Base-by-base conservation (phyloP, 2,888 invertebrate species). In the Lasioglossum malachurum region DNA sequence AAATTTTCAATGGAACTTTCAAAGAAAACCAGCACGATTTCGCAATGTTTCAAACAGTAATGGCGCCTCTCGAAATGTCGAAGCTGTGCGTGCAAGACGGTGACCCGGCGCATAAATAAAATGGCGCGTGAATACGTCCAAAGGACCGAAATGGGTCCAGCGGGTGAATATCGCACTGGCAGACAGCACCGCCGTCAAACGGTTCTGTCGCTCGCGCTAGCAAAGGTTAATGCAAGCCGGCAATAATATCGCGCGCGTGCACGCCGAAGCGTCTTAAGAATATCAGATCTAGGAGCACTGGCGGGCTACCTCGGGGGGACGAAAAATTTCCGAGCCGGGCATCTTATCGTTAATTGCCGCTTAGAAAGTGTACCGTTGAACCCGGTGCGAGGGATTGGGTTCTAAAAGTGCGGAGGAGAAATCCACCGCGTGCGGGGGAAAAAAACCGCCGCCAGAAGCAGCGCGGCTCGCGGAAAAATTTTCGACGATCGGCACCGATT, bases 311-410 rank as follows among this genome's bases (percentile, higher is more conserved):
- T 76, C 41, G 49, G 57, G n/a, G 23, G 44, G 49, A 67, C 85
- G 78, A 85, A 86, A 86, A 86, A 82, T 78, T 38, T 38, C 23
- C 7, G n/a, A 2, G 46, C 27, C 81, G 71, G 31, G 38, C 75
- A 57, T 78, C 85, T 82, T 85, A 86, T 82, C 86, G 86, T 86
- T 86, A 85, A 85, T 82, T 85, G 78, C 85, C 75, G 81, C 75
- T 80, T 86, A 86, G 86, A 86, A 86, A 86, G 86, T 75, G 72
- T 49, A 57, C 67, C 75, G 64, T 60, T 69, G 71, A 71, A 82
- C 60, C 75, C 71, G 49, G 31, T 23, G 53, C 73, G 53, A 73
- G 44, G 73, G 35, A 80, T 76, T 73, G 27, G 57, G 49, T 41
- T 23, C 73, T 57, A 69, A 77, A 80, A 80, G 86, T 77, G 35